Evolutionary conservation across 2,113 vertebrate genomes (phyloP).

Genomic region (Ellobius talpinus): DNA sequence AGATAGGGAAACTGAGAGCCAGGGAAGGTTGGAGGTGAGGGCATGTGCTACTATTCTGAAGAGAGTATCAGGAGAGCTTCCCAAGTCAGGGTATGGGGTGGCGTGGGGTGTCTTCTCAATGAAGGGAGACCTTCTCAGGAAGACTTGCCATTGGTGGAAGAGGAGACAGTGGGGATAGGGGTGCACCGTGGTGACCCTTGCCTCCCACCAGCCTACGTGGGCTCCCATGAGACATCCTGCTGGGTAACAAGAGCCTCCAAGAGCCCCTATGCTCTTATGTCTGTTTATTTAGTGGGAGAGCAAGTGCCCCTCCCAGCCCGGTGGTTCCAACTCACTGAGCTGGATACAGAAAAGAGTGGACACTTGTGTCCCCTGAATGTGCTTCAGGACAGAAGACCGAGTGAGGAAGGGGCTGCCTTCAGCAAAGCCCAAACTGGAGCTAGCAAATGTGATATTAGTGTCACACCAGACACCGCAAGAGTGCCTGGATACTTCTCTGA

Average conservation of each 20-base stretch:
- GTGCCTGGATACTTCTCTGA: background rate
- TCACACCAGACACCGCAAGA: no score
- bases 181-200: background rate
- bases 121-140: background rate
- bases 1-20: background rate
- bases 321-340: conserved; percentile 59
- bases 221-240: background rate
- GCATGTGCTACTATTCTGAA: background rate
- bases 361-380: conserved; percentile 26
- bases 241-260: background rate
- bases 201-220: background rate
- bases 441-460: background rate
- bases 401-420: background rate
- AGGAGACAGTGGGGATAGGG: background rate
- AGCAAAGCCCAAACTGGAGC: background rate
- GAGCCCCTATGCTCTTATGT: background rate
- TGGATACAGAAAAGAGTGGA: conserved; percentile 73
- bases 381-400: conserved; percentile 14
- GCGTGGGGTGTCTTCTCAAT: background rate
- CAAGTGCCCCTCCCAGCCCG: background rate
- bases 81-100: background rate
- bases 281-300: conserved; percentile 67
- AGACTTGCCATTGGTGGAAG: background rate
- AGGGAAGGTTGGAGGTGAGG: background rate
- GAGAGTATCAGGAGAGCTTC: background rate